Evolutionary conservation across 2,797 vertebrate genomes (phyloP).

Genomic region (Rhinoraja longicauda): DNA sequence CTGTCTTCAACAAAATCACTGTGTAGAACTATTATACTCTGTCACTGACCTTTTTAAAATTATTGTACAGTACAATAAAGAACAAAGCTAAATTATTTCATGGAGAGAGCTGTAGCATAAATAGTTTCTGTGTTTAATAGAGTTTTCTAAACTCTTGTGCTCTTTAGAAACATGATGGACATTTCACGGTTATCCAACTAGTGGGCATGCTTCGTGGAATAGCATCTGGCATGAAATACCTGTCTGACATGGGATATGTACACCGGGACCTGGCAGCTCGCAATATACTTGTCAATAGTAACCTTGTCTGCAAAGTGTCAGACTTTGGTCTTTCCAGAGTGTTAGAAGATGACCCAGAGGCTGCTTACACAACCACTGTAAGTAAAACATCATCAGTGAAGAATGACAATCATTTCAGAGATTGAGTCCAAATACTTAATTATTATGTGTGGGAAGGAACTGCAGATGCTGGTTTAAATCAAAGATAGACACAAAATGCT

Average conservation of each 20-base stretch:
- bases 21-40: not conserved
- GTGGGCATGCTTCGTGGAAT: constrained; percentile 71
- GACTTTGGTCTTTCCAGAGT: constrained; percentile 90
- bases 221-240: constrained; percentile 81
- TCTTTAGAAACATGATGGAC: constrained; percentile 69
- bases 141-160: constrained; percentile 37
- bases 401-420: not conserved
- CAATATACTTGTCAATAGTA: constrained; percentile 93
- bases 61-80: not conserved
- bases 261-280: constrained; percentile 89
- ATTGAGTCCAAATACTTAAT: not conserved
- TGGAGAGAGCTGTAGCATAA: not conserved
- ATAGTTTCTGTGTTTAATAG: not conserved
- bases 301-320: constrained; percentile 92
- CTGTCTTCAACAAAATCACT: too few relatives aligned
- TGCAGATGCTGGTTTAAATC: too few relatives aligned
- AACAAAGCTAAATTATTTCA: not conserved
- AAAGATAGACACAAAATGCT: too few relatives aligned
- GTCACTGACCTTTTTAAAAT: not conserved
- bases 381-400: constrained; percentile 49
- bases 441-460: not conserved
- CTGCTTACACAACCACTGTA: constrained; percentile 91
- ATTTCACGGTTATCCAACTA: constrained; percentile 69
- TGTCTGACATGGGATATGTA: constrained; percentile 93
- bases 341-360: constrained; percentile 90